Conservation (phyloP, 2,888 invertebrate species). For the Lacanobia wlatinum region DNA sequence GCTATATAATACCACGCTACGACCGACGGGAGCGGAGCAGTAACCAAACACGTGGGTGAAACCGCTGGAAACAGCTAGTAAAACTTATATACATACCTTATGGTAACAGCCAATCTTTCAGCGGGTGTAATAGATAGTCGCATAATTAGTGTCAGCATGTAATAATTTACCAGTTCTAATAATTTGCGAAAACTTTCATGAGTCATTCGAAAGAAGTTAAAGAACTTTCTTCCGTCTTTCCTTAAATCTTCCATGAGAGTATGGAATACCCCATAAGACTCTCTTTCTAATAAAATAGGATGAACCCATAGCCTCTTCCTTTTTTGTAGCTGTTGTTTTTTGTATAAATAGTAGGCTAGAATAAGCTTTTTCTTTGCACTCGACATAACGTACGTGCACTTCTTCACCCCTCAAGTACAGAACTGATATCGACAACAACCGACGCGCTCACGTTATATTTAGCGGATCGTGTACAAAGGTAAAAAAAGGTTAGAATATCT, state of each 20-base stretch:
- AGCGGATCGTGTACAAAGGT: too few relatives aligned
- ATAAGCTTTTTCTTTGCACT: too few relatives aligned
- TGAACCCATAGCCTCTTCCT: slow-evolving; percentile 1
- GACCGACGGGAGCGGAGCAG: too few relatives aligned
- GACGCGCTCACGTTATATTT: too few relatives aligned
- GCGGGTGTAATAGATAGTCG: slow-evolving; percentile 4
- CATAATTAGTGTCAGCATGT: too few relatives aligned
- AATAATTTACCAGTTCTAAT: slow-evolving; percentile 4
- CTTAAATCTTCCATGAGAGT: slow-evolving; percentile 17
- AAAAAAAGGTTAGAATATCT: too few relatives aligned
- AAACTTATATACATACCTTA: slow-evolving; percentile 1
- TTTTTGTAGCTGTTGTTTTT: neutral
- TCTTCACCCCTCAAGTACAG: too few relatives aligned
- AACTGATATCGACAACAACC: too few relatives aligned
- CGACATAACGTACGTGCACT: too few relatives aligned
- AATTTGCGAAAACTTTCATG: slow-evolving; percentile 7
- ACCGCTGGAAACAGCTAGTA: neutral
- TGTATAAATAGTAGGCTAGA: neutral
- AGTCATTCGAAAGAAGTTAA: slow-evolving; percentile 11
- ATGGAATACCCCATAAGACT: slow-evolving; percentile 9
- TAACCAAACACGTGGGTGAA: too few relatives aligned
- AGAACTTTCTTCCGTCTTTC: slow-evolving; percentile 10
- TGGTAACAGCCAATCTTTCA: slow-evolving; percentile 13
- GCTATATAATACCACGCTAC: too few relatives aligned
- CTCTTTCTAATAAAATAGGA: slow-evolving; percentile 7